A percentile compares a stretch with the other conserved stretches of the same genome.
phyloP scores from a whole-genome alignment of 2,888 invertebrate species.

The Drosophila antonietae region DNA sequence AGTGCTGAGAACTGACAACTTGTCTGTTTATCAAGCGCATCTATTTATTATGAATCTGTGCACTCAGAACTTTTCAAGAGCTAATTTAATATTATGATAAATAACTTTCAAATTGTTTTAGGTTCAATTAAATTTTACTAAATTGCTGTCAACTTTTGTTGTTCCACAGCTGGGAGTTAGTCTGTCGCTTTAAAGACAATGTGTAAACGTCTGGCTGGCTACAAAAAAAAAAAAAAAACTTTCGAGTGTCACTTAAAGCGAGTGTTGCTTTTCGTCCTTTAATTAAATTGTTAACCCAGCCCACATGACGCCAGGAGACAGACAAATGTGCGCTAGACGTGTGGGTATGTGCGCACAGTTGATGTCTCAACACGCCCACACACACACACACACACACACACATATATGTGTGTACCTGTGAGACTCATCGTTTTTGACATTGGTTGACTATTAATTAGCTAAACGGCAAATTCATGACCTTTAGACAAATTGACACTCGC shows the following conservation, averaged over 20 bases:
- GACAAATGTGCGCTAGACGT: constrained; percentile 42
- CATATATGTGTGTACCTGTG: constrained; percentile 12
- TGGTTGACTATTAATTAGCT: constrained; percentile 73
- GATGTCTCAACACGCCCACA: constrained; percentile 40
- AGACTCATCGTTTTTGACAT: constrained; percentile 44
- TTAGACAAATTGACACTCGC: constrained; percentile 77
- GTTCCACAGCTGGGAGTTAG: background rate
- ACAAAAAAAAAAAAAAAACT: constrained; percentile 12
- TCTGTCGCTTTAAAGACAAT: background rate
- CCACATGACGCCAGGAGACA: constrained; percentile 24
- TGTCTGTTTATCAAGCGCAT: constrained; percentile 6
- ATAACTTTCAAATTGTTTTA: constrained; percentile 2
- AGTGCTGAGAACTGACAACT: constrained; percentile 13
- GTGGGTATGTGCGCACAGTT: constrained; percentile 45
- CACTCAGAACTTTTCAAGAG: background rate
- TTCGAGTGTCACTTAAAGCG: constrained; percentile 39
- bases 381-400: constrained; percentile 18
- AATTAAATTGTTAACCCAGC: constrained; percentile 74
- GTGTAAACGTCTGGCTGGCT: constrained; percentile 29
- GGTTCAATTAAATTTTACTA: background rate
- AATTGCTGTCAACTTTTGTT: background rate
- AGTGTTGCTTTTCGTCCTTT: constrained; percentile 44
- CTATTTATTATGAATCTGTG: constrained; percentile 9
- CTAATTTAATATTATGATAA: constrained; percentile 1
- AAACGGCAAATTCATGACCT: constrained; percentile 69